These are phyloP conservation scores for Nephotettix cincticeps DNA, from an alignment of 1,140 invertebrate genomes.

Conservation along the genomic window DNA sequence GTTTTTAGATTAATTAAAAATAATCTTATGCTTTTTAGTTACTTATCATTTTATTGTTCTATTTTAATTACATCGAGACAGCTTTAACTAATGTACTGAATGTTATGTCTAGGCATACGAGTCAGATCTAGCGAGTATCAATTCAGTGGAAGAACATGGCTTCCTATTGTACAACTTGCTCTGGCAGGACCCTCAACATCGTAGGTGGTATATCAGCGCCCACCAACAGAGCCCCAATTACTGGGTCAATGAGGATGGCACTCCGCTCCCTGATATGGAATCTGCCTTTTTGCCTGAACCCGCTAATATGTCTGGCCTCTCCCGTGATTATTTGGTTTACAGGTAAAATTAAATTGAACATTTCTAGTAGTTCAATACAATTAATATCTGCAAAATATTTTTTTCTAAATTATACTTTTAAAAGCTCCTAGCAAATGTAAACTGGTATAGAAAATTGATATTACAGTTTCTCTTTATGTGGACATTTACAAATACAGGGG, in stretches of 20 bases:
- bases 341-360: constrained; percentile 44
- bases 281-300: constrained; percentile 73
- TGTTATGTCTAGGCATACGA: constrained; percentile 54
- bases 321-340: constrained; percentile 61
- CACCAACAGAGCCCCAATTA: constrained; percentile 68
- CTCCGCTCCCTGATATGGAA: constrained; percentile 73
- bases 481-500: too few species aligned
- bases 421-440: too few species aligned
- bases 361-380: too few species aligned
- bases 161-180: constrained; percentile 78
- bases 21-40: too few species aligned
- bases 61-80: too few species aligned
- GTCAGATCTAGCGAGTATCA: constrained; percentile 77
- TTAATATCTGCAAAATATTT: too few species aligned
- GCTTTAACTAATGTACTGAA: too few species aligned
- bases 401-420: too few species aligned
- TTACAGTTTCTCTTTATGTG: too few species aligned
- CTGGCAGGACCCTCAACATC: constrained; percentile 78
- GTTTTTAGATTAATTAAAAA: too few species aligned
- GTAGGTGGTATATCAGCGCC: constrained; percentile 82
- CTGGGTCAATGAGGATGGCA: constrained; percentile 84
- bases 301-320: constrained; percentile 35
- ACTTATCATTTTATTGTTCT: too few species aligned
- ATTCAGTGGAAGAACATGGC: constrained; percentile 80
- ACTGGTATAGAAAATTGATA: too few species aligned